A percentile compares a stretch with the other conserved stretches of the same genome.
Evolutionary conservation across 2,113 vertebrate species (phyloP).

Genomic region (Cariama cristata): DNA sequence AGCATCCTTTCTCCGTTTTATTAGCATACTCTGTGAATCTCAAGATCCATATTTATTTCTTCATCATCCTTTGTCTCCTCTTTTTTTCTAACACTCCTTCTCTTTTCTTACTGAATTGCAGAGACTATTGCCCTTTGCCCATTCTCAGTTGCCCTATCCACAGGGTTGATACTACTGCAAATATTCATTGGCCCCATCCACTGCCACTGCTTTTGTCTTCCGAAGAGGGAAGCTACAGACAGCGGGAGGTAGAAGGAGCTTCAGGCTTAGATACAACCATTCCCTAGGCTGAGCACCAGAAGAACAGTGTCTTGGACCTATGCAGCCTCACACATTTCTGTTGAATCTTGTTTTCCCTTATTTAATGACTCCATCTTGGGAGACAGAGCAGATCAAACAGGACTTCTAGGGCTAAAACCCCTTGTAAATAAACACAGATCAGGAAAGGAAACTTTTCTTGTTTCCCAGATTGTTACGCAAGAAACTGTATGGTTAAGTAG

Average conservation of each 20-base stretch:
- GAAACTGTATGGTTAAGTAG: not conserved
- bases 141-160: not conserved
- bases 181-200: not conserved
- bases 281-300: not conserved
- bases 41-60: not conserved
- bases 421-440: not conserved
- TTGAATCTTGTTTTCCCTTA: not conserved
- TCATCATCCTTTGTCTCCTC: not conserved
- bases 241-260: not conserved
- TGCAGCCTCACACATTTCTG: not conserved
- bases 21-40: not conserved
- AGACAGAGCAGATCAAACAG: not conserved
- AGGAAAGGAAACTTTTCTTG: not conserved
- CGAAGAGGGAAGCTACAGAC: not conserved
- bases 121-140: no score
- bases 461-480: not conserved
- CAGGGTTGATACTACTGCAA: not conserved
- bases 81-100: not conserved
- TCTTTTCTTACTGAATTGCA: not conserved
- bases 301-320: not conserved
- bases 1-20: not conserved
- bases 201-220: not conserved
- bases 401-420: not conserved
- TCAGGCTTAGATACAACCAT: not conserved
- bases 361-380: not conserved